Evolutionary conservation across 2,113 vertebrate genomes (phyloP).

Genomic region (Paedocypris sp.): DNA sequence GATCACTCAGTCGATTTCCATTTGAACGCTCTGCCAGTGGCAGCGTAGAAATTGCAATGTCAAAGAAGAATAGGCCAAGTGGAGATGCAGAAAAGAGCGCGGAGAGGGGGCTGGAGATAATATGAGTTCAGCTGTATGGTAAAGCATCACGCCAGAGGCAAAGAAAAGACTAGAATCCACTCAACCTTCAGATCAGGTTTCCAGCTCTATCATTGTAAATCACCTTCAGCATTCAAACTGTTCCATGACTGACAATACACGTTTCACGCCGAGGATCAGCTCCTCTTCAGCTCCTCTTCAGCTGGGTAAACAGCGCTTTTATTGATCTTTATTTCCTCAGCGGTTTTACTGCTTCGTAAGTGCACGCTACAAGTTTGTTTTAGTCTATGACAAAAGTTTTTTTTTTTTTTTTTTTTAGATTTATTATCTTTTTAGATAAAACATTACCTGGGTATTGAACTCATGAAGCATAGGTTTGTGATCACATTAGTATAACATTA

Average conservation of each 20-base stretch:
- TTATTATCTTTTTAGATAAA: too few species aligned
- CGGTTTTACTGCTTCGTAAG: too few species aligned
- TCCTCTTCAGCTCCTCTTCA: too few species aligned
- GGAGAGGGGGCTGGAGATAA: background rate
- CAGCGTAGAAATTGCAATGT: slow-evolving; percentile 25
- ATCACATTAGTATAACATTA: too few species aligned
- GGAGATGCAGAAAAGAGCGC: slow-evolving; percentile 12
- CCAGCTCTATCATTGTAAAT: slow-evolving; percentile 6
- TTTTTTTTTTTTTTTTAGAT: too few species aligned
- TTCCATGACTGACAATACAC: background rate
- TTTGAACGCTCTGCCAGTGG: slow-evolving; percentile 9
- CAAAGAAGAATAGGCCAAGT: slow-evolving; percentile 26
- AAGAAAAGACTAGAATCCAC: slow-evolving; percentile 22
- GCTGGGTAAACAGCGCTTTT: too few species aligned
- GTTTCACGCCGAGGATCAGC: background rate
- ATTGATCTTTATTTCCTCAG: too few species aligned
- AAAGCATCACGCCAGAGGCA: slow-evolving; percentile 13
- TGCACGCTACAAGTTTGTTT: too few species aligned
- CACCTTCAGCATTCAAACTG: background rate
- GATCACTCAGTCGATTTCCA: slow-evolving; percentile 26
- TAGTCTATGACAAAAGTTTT: too few species aligned
- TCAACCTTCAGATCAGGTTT: slow-evolving; percentile 1
- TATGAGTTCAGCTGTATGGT: slow-evolving; percentile 5
- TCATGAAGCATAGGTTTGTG: too few species aligned
- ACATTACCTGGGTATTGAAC: too few species aligned